phyloP scores from a whole-genome alignment of 2,888 invertebrate species.

The Scrobipalpa costella region DNA sequence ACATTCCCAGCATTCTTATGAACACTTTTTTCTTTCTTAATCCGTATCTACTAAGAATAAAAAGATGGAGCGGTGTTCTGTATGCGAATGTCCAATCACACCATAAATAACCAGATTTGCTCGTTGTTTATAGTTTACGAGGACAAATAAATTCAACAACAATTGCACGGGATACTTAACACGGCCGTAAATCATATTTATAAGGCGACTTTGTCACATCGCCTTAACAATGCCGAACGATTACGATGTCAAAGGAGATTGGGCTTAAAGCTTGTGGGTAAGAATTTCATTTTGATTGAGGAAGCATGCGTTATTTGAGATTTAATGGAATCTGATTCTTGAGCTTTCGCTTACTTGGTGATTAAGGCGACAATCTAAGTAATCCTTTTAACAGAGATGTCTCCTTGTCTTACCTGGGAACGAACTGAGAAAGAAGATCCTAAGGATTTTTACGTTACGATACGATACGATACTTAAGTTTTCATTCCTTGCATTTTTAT shows the following conservation, averaged over 20 bases:
- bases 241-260: constrained; percentile 47
- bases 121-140: constrained; percentile 78
- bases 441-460: no score
- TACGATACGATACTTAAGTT: no score
- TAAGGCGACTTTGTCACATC: constrained; percentile 78
- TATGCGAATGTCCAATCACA: constrained; percentile 71
- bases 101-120: constrained; percentile 79
- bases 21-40: constrained; percentile 6
- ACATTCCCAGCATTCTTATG: not conserved
- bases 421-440: constrained; percentile 29
- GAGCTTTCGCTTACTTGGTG: constrained; percentile 18
- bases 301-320: constrained; percentile 3
- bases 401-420: constrained; percentile 32
- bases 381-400: constrained; percentile 40
- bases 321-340: constrained; percentile 15
- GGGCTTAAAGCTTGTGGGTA: constrained; percentile 47
- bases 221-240: constrained; percentile 59
- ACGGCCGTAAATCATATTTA: constrained; percentile 76
- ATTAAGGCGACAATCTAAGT: constrained; percentile 41
- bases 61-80: constrained; percentile 51
- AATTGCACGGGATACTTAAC: constrained; percentile 79
- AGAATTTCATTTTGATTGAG: constrained; percentile 26
- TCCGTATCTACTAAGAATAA: constrained; percentile 43
- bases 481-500: no score
- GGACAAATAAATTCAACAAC: constrained; percentile 77